Evolutionary conservation across 2,888 invertebrate species (phyloP), one percentile per base, ranked within the genome.

Genomic region (Pseudeuparius sepicola): DNA sequence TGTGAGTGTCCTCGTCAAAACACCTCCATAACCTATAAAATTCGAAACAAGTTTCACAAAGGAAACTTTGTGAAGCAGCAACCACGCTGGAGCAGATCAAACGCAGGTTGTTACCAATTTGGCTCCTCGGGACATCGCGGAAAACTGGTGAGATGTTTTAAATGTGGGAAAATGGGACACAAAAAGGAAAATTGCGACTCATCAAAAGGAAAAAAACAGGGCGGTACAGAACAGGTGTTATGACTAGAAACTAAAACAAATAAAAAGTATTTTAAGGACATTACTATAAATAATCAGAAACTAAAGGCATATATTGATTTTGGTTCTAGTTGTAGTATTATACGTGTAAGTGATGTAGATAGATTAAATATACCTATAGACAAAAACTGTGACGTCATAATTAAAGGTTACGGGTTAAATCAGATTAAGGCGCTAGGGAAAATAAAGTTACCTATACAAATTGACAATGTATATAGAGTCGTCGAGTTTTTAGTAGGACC

Each of bases 401-500:
- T 31, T 13, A 30, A 35, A 18, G 26, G 20, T 10, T 33, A 25
- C 14, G 37, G 32, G 4, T 11, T n/a, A 13, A 14, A 23, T 13
- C 27, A 27, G 14, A 26, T 38, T 13, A 20, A 14, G 7, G 18
- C 31, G 3, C 17, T 36, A 23, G 23, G 31, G 7, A 14, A 29
- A 36, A n/a, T n/a, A n/a, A n/a, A n/a, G n/a, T n/a, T n/a, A n/a
- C 6, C 13, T 11, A 14, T 24, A 6, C 20, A n/a, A 11, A 30
- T 42, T 4, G 41, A 43, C 29, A 23, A 37, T 23, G 37, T 42
- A n/a, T 14, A 14, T 4, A 31, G 17, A 10, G 11, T 5, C 11
- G 24, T 37, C 10, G 10, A 4, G 11, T 28, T 31, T 24, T 14
- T 29, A 7, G 41, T 39, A n/a, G 43, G 41, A n/a, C 36, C 38